These are phyloP conservation scores for Colaptes auratus DNA, from an alignment of 2,113 vertebrate species.

Conservation along the genomic window DNA sequence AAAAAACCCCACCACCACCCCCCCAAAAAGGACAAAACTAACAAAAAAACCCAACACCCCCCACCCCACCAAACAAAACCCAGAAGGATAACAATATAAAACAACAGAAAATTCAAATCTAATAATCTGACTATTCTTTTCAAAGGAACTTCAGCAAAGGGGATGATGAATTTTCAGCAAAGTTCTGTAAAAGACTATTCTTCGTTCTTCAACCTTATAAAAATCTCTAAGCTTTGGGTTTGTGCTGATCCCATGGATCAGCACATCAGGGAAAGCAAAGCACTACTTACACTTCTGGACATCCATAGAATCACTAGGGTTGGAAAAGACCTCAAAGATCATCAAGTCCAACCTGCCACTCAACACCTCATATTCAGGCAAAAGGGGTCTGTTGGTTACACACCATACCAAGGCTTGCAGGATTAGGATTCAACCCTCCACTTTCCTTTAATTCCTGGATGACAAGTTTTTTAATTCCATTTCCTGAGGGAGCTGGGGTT, in stretches of 20 bases:
- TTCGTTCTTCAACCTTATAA: neutral
- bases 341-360: too few species aligned
- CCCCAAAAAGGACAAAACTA: too few species aligned
- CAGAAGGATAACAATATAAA: neutral
- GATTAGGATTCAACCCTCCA: neutral
- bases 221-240: neutral
- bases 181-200: neutral
- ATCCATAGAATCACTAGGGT: too few species aligned
- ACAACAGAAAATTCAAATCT: accelerated
- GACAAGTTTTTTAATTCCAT: neutral
- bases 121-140: neutral
- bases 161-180: neutral
- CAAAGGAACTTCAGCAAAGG: neutral
- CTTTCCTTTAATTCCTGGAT: neutral
- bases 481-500: too few species aligned
- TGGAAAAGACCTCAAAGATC: too few species aligned
- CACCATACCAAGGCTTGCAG: neutral
- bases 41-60: too few species aligned
- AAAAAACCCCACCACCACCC: too few species aligned
- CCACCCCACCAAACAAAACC: neutral
- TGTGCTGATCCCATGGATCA: neutral
- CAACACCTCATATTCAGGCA: neutral
- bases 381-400: neutral
- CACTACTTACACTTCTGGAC: neutral
- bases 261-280: neutral